These are phyloP conservation scores for Tetragnatha montana DNA, from an alignment of 2,888 invertebrate species.

Conservation along the genomic window DNA sequence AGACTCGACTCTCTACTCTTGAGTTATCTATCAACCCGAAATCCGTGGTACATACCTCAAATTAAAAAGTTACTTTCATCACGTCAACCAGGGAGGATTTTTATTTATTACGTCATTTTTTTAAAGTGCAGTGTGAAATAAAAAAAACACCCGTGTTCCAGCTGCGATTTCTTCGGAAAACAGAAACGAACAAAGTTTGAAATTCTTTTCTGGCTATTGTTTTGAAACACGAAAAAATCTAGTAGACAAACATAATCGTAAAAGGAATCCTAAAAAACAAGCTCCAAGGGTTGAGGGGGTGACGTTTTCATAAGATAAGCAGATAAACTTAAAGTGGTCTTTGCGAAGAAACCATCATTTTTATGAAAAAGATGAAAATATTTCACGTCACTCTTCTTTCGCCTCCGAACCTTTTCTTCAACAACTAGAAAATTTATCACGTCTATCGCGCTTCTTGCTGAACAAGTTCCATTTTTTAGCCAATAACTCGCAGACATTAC, in stretches of 20 bases:
- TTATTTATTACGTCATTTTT: neutral
- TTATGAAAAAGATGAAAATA: constrained; percentile 54
- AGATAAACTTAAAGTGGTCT: constrained; percentile 69
- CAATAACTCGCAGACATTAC: neutral
- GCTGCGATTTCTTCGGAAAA: neutral
- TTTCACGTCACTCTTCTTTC: constrained; percentile 49
- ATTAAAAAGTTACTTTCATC: neutral
- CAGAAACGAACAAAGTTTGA: constrained; percentile 8
- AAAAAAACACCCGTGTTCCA: neutral
- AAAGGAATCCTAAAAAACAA: constrained; percentile 57
- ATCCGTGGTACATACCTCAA: neutral
- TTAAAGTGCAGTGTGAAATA: neutral
- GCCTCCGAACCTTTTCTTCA: constrained; percentile 57
- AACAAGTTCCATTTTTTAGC: neutral
- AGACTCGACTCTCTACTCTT: no score
- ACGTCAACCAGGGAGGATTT: neutral
- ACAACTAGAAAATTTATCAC: constrained; percentile 68
- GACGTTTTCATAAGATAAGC: constrained; percentile 68
- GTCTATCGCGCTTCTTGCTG: constrained; percentile 41
- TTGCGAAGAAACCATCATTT: constrained; percentile 62
- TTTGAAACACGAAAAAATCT: constrained; percentile 37
- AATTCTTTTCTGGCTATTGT: constrained; percentile 49
- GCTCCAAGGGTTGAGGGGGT: constrained; percentile 9
- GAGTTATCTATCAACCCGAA: no score
- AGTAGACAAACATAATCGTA: constrained; percentile 48